Evolutionary conservation across 1,140 invertebrate genomes (phyloP), one percentile per base, ranked within the genome.

Genomic region (Andricus grossulariae): DNA sequence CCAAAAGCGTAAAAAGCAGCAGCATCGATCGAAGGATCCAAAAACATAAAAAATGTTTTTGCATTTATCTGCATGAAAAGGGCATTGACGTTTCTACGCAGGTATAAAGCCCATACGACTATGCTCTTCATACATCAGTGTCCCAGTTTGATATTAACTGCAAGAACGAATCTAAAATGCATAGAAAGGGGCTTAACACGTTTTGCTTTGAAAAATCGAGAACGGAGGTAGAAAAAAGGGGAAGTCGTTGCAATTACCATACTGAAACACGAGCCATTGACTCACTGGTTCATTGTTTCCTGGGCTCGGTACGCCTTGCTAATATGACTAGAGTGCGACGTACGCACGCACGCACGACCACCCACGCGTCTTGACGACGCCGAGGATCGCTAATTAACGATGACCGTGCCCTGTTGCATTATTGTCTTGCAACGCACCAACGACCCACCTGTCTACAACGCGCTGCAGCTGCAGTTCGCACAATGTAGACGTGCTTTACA

Each of bases 321-420:
- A 50, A 21, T 13, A 10, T 50, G n/a, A 60, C 72, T 54, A 32
- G 73, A 57, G 71, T 25, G 19, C 32, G 25, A 52, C 71, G 80
- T 80, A 76, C 80, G 75, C 73, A 76, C 73, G 75, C 72, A 76
- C 73, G 81, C 78, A 81, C 73, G 83, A 72, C 84, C 86, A 87
- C 84, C 84, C 84, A 86, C 85, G 85, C 81, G 82, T 84, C 84
- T 85, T 80, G 77, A 82, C 71, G 79, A 80, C 80, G 81, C 78
- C 81, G 82, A 85, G 85, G 82, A 85, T 88, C 83, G 80, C 86
- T 89, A 89, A 89, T 89, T 89, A 89, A 89, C 86, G 86, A 84
- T 83, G 86, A 86, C 87, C 83, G 74, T 84, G 75, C 66, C 57
- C 74, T 77, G 83, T 80, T 76, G 83, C 82, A 77, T 84, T 87